Evolutionary conservation across 2,797 vertebrate species (phyloP).

Genomic region (Podarcis lilfordi): DNA sequence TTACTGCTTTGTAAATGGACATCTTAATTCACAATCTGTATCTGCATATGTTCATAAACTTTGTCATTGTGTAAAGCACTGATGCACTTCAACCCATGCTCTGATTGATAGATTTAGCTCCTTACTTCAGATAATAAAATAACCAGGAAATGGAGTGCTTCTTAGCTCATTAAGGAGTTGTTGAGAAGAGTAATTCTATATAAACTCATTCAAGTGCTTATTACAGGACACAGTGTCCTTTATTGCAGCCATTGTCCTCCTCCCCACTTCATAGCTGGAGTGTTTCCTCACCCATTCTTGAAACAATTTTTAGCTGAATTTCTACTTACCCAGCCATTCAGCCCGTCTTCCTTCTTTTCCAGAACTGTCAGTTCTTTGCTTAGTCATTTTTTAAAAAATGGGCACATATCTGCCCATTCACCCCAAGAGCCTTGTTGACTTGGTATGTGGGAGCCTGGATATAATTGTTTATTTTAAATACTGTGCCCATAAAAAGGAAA

Average conservation of each 20-base stretch:
- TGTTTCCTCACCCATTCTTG: not conserved
- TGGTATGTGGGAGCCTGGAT: not conserved
- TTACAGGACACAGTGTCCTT: not conserved
- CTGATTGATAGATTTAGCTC: not conserved
- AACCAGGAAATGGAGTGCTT: not conserved
- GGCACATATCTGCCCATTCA: not conserved
- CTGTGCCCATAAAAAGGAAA: not conserved
- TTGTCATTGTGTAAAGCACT: not conserved
- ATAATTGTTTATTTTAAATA: not conserved
- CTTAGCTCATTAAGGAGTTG: not conserved
- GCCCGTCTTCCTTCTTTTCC: too few relatives aligned
- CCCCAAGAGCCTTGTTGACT: not conserved
- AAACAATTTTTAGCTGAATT: not conserved
- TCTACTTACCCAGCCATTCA: not conserved
- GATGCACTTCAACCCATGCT: not conserved
- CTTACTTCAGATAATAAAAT: not conserved
- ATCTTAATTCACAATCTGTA: not conserved
- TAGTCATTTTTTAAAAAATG: not conserved
- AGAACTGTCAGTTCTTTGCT: not conserved
- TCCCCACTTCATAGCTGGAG: not conserved
- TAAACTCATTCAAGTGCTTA: not conserved
- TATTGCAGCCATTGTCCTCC: not conserved
- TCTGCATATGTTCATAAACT: not conserved
- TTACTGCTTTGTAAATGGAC: not conserved
- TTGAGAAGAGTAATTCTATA: not conserved